These are phyloP conservation scores for Cephonodes hylas DNA, from an alignment of 2,888 invertebrate genomes.

Conservation along the genomic window DNA sequence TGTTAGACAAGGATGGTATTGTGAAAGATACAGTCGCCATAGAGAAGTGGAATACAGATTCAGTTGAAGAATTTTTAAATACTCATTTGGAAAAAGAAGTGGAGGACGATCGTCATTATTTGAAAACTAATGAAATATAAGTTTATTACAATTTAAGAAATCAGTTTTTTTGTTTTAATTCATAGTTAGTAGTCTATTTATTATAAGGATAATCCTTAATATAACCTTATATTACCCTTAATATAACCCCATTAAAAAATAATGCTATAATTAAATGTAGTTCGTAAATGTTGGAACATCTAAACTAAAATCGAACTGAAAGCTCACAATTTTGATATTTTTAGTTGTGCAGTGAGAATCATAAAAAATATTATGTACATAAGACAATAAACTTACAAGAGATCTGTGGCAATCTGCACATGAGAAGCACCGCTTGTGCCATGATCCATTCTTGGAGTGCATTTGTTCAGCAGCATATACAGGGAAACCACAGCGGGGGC, in stretches of 20 bases:
- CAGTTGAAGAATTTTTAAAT: slow-evolving; percentile 96
- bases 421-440: slow-evolving; percentile 97
- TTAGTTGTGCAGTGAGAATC: no score
- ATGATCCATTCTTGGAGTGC: slow-evolving; percentile 94
- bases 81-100: slow-evolving; percentile 88
- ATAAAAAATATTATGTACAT: no score
- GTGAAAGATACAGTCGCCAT: slow-evolving; percentile 95
- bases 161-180: slow-evolving; percentile 17
- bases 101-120: slow-evolving; percentile 79
- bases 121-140: slow-evolving; percentile 82
- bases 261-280: no score
- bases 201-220: no score
- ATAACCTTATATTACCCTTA: no score
- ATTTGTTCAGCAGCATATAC: slow-evolving; percentile 98
- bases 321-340: no score
- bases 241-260: no score
- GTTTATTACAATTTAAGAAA: slow-evolving; percentile 17
- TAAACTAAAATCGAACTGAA: no score
- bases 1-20: slow-evolving; percentile 91
- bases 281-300: no score
- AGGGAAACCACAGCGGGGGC: slow-evolving; percentile 92
- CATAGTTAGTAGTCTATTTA: not conserved
- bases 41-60: slow-evolving; percentile 99
- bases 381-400: slow-evolving; percentile 75
- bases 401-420: slow-evolving; percentile 94